These are phyloP conservation scores for Hypolimnas misippus DNA, from an alignment of 2,888 invertebrate genomes.

Conservation along the genomic window DNA sequence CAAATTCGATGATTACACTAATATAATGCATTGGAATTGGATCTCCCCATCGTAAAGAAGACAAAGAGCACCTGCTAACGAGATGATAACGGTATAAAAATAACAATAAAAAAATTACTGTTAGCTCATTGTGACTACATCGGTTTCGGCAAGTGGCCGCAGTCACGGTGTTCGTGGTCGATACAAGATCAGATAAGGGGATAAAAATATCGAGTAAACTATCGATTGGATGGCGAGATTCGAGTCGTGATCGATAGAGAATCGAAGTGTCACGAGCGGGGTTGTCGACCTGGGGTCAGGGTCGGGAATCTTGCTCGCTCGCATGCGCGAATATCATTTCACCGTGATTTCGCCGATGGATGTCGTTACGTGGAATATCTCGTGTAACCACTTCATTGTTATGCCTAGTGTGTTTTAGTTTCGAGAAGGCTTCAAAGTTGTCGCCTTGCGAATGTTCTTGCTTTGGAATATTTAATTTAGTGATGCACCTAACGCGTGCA, in stretches of 20 bases:
- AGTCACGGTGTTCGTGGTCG: constrained; percentile 64
- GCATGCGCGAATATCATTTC: constrained; percentile 71
- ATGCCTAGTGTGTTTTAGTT: constrained; percentile 61
- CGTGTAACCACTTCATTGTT: constrained; percentile 73
- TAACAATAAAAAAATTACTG: constrained; percentile 73
- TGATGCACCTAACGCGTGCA: neutral
- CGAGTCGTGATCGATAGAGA: constrained; percentile 82
- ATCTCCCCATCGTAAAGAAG: constrained; percentile 35
- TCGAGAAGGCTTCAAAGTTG: constrained; percentile 22
- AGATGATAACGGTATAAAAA: constrained; percentile 67
- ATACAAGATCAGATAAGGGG: constrained; percentile 71
- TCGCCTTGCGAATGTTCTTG: constrained; percentile 20
- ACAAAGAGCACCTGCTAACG: constrained; percentile 65
- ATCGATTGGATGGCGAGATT: constrained; percentile 71
- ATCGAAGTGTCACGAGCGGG: constrained; percentile 82
- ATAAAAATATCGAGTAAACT: constrained; percentile 69
- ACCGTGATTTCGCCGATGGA: constrained; percentile 64
- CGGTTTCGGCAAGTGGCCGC: constrained; percentile 64
- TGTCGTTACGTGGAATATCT: constrained; percentile 75
- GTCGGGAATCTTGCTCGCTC: constrained; percentile 69
- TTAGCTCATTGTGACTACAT: constrained; percentile 64
- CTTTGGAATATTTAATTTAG: constrained; percentile 12
- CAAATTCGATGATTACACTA: constrained; percentile 26
- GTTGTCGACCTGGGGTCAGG: constrained; percentile 78
- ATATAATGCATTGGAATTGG: constrained; percentile 41